Evolutionary conservation across 2,888 invertebrate species (phyloP).

Genomic region (Calameuta idolon): DNA sequence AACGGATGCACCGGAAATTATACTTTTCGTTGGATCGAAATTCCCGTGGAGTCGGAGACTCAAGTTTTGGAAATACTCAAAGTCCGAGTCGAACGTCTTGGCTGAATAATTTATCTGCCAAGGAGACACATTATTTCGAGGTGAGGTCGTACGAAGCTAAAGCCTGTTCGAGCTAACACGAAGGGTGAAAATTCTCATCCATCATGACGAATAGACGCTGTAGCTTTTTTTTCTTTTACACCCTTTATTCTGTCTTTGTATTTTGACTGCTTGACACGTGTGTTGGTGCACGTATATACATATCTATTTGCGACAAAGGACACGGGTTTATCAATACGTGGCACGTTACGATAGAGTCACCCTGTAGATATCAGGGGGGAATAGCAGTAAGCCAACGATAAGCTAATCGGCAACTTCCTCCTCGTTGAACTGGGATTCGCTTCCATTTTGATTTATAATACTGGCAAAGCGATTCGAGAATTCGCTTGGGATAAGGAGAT

Average conservation of each 20-base stretch:
- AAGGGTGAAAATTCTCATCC: slow-evolving; percentile 1
- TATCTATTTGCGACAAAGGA: slow-evolving; percentile 2
- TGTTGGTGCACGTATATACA: neutral
- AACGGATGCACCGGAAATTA: neutral
- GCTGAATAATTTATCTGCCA: slow-evolving; percentile 29
- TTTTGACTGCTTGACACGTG: neutral
- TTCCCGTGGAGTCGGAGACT: neutral
- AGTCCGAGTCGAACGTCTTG: slow-evolving; percentile 19
- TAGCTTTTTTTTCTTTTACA: neutral
- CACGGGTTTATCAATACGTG: neutral
- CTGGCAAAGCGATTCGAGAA: neutral
- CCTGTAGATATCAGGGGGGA: neutral
- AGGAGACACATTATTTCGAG: slow-evolving; percentile 4
- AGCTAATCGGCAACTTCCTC: slow-evolving; percentile 4
- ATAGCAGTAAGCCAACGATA: neutral
- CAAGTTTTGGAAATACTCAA: neutral
- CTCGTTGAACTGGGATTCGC: neutral
- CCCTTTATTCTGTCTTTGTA: neutral
- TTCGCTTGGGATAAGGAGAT: slow-evolving; percentile 2
- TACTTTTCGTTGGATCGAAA: neutral
- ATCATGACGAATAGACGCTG: slow-evolving; percentile 6
- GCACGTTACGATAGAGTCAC: neutral
- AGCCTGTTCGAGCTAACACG: neutral
- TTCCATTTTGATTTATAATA: slow-evolving; percentile 4
- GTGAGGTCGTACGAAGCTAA: slow-evolving; percentile 4